A percentile compares a stretch with the other conserved stretches of the same genome.
Conservation (phyloP, 2,113 vertebrate species). For the Pao palembangensis region DNA sequence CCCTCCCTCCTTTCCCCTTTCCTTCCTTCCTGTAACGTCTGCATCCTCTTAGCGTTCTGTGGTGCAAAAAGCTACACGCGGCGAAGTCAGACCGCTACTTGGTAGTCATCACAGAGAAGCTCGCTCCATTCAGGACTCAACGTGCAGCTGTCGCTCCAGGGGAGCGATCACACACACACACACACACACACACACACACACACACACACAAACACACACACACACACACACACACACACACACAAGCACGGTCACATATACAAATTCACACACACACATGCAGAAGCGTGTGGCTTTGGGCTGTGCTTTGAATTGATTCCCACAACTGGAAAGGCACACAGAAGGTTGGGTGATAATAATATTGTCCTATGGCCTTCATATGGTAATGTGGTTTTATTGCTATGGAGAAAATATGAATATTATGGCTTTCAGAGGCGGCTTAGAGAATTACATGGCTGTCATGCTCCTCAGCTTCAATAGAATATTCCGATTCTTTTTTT, state of each 20-base stretch:
- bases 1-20: background rate
- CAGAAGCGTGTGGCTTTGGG: conserved; percentile 37
- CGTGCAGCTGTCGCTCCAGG: conserved; percentile 59
- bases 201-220: conserved; percentile 14
- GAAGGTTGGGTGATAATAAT: conserved; percentile 48
- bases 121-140: conserved; percentile 50
- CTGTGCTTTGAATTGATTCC: conserved; percentile 62
- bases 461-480: conserved; percentile 49
- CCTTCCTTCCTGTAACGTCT: background rate
- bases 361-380: conserved; percentile 66
- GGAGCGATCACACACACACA: conserved; percentile 44
- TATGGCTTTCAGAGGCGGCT: conserved; percentile 56
- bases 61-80: too few relatives aligned
- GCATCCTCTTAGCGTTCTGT: background rate
- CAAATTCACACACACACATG: conserved; percentile 29
- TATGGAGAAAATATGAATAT: conserved; percentile 54
- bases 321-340: conserved; percentile 45
- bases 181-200: conserved; percentile 12
- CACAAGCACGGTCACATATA: conserved; percentile 8
- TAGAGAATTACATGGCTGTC: conserved; percentile 62
- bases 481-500: conserved; percentile 48
- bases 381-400: conserved; percentile 62
- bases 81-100: conserved; percentile 24
- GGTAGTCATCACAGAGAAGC: conserved; percentile 53
- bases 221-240: conserved; percentile 31